A percentile compares a stretch with the other conserved stretches of the same genome.
These are phyloP conservation scores for Cheilosia grossa DNA, from an alignment of 2,888 invertebrate genomes.

Conservation along the genomic window DNA sequence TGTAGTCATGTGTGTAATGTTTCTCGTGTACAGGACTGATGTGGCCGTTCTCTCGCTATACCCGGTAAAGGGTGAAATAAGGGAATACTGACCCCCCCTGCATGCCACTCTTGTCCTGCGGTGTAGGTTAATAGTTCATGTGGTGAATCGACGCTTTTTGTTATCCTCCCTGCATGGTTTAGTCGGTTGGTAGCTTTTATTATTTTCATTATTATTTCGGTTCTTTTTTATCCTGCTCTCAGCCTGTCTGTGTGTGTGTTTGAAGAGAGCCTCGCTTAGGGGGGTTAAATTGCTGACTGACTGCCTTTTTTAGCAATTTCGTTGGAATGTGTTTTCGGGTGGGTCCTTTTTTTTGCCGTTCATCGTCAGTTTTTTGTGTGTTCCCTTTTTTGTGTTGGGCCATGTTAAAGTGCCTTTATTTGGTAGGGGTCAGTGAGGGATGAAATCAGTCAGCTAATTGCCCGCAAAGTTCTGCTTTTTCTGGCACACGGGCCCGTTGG, in stretches of 20 bases:
- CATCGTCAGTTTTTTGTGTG: slow-evolving; percentile 14
- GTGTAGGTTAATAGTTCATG: slow-evolving; percentile 74
- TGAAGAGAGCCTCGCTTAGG: slow-evolving; percentile 48
- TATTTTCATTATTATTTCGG: slow-evolving; percentile 64
- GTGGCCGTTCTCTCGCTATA: slow-evolving; percentile 6
- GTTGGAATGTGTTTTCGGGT: slow-evolving; percentile 34
- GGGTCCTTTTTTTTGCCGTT: slow-evolving; percentile 1
- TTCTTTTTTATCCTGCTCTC: slow-evolving; percentile 1
- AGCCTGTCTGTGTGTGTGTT: slow-evolving; percentile 1
- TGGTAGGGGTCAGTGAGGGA: slow-evolving; percentile 70
- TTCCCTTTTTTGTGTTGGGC: slow-evolving; percentile 8
- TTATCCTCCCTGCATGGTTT: slow-evolving; percentile 25
- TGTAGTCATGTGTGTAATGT: slow-evolving; percentile 69
- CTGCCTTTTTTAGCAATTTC: slow-evolving; percentile 73
- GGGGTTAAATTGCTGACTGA: slow-evolving; percentile 70
- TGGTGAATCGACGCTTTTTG: slow-evolving; percentile 64
- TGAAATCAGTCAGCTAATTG: slow-evolving; percentile 75
- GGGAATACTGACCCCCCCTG: neutral
- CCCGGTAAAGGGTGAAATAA: slow-evolving; percentile 13
- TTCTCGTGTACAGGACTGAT: slow-evolving; percentile 54
- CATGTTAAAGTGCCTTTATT: slow-evolving; percentile 73
- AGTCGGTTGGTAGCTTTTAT: slow-evolving; percentile 59
- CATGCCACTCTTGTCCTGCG: slow-evolving; percentile 60
- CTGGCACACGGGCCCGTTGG: slow-evolving; percentile 12
- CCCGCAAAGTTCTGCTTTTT: slow-evolving; percentile 68